Conservation (phyloP, 1,140 invertebrate species). For the Hypothenemus hampei region DNA sequence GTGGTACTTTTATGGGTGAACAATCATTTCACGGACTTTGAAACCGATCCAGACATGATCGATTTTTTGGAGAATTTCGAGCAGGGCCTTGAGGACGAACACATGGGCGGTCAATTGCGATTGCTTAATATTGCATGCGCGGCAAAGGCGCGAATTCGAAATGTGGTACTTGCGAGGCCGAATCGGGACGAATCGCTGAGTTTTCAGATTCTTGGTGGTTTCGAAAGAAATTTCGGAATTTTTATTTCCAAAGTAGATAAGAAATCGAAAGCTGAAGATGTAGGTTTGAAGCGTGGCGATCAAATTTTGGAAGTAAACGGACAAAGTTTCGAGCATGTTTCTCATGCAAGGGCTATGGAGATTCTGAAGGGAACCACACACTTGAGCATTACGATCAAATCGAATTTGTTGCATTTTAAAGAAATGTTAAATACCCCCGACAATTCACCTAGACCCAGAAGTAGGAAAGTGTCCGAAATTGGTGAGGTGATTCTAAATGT, state of each 20-base stretch:
- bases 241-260: constrained; percentile 89
- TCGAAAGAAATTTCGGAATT: constrained; percentile 82
- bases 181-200: constrained; percentile 88
- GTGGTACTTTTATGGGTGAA: constrained; percentile 98
- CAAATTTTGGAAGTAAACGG: constrained; percentile 97
- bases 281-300: constrained; percentile 95
- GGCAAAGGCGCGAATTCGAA: constrained; percentile 88
- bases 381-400: constrained; percentile 93
- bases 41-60: constrained; percentile 94
- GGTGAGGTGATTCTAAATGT: constrained; percentile 1
- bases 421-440: constrained; percentile 85
- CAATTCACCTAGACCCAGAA: constrained; percentile 68
- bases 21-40: constrained; percentile 99
- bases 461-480: constrained; percentile 53
- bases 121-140: constrained; percentile 95
- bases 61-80: constrained; percentile 95
- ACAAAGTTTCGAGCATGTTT: constrained; percentile 90
- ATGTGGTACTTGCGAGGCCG: constrained; percentile 84
- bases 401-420: constrained; percentile 80
- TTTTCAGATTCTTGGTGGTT: constrained; percentile 91
- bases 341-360: constrained; percentile 84
- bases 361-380: constrained; percentile 91
- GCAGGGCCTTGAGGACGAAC: constrained; percentile 72
- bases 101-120: constrained; percentile 75
- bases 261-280: constrained; percentile 89